These are phyloP conservation scores for Pangasius sanitwongsei DNA, from an alignment of 2,797 vertebrate species.

Conservation along the genomic window DNA sequence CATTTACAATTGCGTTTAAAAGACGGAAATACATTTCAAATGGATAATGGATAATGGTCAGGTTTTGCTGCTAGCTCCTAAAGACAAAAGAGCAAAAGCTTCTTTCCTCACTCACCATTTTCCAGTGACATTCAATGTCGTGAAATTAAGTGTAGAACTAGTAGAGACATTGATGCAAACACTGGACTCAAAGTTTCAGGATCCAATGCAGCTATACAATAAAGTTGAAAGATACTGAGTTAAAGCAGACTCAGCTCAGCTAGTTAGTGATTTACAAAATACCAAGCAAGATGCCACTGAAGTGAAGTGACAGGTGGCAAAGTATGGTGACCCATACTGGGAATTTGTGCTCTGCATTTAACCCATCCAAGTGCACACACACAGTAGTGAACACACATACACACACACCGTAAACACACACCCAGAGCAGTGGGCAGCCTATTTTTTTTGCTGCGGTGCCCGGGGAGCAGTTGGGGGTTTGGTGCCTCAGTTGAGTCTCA, in stretches of 20 bases:
- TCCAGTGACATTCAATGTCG: neutral
- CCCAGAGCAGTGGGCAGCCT: too few species aligned
- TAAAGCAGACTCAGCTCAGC: neutral
- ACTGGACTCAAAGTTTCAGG: neutral
- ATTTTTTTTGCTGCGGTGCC: too few species aligned
- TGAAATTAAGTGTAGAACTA: neutral
- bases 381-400: too few species aligned
- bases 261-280: neutral
- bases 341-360: too few species aligned
- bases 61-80: neutral
- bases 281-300: neutral
- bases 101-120: neutral
- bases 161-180: neutral
- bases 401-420: too few species aligned
- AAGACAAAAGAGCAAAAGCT: neutral
- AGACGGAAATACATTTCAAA: neutral
- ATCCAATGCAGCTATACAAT: neutral
- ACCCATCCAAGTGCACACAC: too few species aligned
- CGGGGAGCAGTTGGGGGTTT: too few species aligned
- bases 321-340: too few species aligned
- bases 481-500: too few species aligned
- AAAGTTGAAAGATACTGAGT: neutral
- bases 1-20: too few species aligned
- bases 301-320: too few species aligned
- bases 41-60: neutral